Evolutionary conservation across 1,140 invertebrate genomes (phyloP).

Genomic region (Batillaria attramentaria): DNA sequence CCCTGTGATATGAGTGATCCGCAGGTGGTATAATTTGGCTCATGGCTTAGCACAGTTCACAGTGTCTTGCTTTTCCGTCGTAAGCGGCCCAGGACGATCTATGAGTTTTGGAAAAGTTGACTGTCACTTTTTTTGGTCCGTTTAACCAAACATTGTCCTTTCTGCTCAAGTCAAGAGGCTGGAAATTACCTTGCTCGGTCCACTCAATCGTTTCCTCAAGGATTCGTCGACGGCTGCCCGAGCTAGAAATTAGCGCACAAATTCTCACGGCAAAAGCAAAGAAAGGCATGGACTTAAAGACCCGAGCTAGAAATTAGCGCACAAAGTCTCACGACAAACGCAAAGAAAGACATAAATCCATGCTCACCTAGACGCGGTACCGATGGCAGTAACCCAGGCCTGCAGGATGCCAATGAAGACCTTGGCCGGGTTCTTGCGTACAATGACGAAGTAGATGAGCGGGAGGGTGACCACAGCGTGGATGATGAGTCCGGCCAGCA

Average conservation of each 20-base stretch:
- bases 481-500: slow-evolving; percentile 88
- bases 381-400: slow-evolving; percentile 78
- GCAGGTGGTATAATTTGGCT: too few relatives aligned
- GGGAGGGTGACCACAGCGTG: slow-evolving; percentile 93
- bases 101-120: too few relatives aligned
- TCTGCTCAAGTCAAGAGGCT: too few relatives aligned
- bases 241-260: background rate
- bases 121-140: too few relatives aligned
- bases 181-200: too few relatives aligned
- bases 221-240: background rate
- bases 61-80: too few relatives aligned
- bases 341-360: background rate
- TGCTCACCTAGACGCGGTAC: slow-evolving; percentile 72
- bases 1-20: too few relatives aligned
- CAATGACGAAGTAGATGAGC: slow-evolving; percentile 76
- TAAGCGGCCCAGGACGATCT: too few relatives aligned
- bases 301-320: background rate
- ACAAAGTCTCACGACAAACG: background rate
- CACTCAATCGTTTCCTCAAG: too few relatives aligned
- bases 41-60: too few relatives aligned
- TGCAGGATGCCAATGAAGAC: slow-evolving; percentile 76
- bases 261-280: background rate
- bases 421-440: slow-evolving; percentile 75
- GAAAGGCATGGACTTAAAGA: background rate
- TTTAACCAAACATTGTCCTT: too few relatives aligned